Evolutionary conservation across 2,888 invertebrate genomes (phyloP).

Genomic region (Meliscaeva auricollis): DNA sequence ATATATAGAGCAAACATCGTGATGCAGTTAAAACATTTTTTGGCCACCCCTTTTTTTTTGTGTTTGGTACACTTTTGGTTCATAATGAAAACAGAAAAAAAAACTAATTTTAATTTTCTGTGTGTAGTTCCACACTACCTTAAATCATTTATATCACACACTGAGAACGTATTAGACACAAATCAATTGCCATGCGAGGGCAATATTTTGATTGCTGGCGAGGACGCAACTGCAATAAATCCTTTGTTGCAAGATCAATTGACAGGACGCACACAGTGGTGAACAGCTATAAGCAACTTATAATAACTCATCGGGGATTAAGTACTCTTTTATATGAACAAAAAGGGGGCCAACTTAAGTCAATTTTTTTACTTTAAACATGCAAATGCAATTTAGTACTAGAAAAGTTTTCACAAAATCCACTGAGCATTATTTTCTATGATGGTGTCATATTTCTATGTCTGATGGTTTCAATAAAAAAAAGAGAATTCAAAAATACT

Average conservation of each 20-base stretch:
- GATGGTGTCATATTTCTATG: conserved; percentile 9
- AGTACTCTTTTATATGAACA: conserved; percentile 23
- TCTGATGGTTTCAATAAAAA: conserved; percentile 27
- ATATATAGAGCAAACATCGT: neutral
- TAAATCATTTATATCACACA: conserved; percentile 15
- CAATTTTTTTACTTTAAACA: too few relatives aligned
- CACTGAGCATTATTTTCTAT: neutral
- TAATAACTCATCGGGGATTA: conserved; percentile 69
- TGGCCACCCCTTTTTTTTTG: conserved; percentile 28
- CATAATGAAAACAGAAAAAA: neutral
- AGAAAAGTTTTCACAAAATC: neutral
- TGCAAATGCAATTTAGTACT: too few relatives aligned
- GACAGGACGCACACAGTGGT: conserved; percentile 25
- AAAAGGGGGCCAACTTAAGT: neutral
- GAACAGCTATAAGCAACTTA: conserved; percentile 20
- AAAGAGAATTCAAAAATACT: neutral
- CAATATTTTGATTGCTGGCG: conserved; percentile 66
- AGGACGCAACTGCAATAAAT: conserved; percentile 66
- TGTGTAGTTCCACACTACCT: neutral
- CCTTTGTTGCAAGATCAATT: conserved; percentile 59
- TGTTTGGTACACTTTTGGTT: too few relatives aligned
- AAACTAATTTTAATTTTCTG: neutral
- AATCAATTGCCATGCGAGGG: conserved; percentile 65
- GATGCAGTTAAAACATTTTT: conserved; percentile 19
- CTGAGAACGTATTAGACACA: conserved; percentile 60